phyloP scores from a whole-genome alignment of 1,140 invertebrate genomes.

The Acromyrmex heyeri region DNA sequence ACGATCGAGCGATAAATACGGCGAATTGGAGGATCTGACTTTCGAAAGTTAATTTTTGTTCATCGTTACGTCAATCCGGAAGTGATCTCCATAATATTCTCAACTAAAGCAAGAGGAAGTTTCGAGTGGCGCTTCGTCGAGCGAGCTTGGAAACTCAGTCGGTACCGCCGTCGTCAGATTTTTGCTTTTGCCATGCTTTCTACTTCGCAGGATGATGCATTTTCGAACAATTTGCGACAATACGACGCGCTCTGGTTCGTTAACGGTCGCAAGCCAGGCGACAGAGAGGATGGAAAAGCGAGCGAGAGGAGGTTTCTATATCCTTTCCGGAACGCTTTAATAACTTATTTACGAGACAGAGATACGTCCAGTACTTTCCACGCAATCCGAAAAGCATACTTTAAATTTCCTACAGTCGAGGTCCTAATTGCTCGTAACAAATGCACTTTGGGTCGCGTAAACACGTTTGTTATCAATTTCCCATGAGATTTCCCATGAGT shows the following conservation, averaged over 20 bases:
- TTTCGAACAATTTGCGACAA: constrained; percentile 74
- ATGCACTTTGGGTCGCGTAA: constrained; percentile 47
- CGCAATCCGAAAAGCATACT: constrained; percentile 36
- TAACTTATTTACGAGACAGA: constrained; percentile 55
- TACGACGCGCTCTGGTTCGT: constrained; percentile 76
- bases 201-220: constrained; percentile 63
- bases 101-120: background rate
- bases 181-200: constrained; percentile 72
- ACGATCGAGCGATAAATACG: constrained; percentile 37
- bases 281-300: constrained; percentile 31
- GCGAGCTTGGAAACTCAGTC: constrained; percentile 46
- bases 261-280: constrained; percentile 40
- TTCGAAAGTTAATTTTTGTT: constrained; percentile 46
- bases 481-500: background rate
- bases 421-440: constrained; percentile 42
- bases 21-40: constrained; percentile 1
- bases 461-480: constrained; percentile 1
- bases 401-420: constrained; percentile 40
- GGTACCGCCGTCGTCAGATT: constrained; percentile 65
- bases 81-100: constrained; percentile 47
- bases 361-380: constrained; percentile 39
- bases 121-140: constrained; percentile 26
- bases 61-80: constrained; percentile 35
- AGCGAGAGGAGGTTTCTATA: background rate
- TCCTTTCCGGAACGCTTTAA: constrained; percentile 51